Conservation (phyloP, 2,113 vertebrate genomes). For the rabbit (Oryctolagus cuniculus) region mOryCun1.1 NC_091436.1:12450001-12450500, state of each 20-base stretch:
- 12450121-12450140: neutral
- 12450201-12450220: neutral
- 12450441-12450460: too few relatives aligned
- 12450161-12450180: conserved; percentile 7
- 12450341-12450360: too few relatives aligned
- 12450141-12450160: neutral
- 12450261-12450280: neutral
- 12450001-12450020: neutral
- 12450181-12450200: conserved; percentile 41
- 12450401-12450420: too few relatives aligned
- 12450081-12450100: neutral
- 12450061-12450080: conserved; percentile 10
- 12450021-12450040: neutral
- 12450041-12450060: neutral
- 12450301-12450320: too few relatives aligned
- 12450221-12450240: too few relatives aligned
- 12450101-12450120: neutral
- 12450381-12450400: too few relatives aligned
- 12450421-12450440: too few relatives aligned
- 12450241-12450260: neutral
- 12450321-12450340: too few relatives aligned
- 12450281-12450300: too few relatives aligned
- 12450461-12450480: too few relatives aligned
- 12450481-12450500: too few relatives aligned
- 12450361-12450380: too few relatives aligned